These are phyloP conservation scores for Deilephila elpenor DNA, from an alignment of 2,888 invertebrate genomes.

Conservation along the genomic window DNA sequence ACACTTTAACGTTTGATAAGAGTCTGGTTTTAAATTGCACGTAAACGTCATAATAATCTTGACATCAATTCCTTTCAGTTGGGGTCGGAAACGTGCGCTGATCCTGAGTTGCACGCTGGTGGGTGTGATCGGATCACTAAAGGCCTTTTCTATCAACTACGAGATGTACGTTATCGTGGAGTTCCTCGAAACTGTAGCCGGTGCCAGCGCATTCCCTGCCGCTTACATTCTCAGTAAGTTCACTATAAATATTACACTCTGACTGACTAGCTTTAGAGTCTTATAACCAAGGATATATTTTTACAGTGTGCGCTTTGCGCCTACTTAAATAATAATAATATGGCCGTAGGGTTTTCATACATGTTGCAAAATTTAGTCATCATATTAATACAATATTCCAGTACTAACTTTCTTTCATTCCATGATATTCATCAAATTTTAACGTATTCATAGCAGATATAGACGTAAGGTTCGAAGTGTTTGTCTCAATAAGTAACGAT, in stretches of 20 bases:
- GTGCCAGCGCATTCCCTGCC: conserved; percentile 84
- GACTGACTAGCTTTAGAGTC: no score
- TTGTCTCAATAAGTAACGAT: no score
- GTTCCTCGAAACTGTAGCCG: conserved; percentile 84
- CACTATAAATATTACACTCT: neutral
- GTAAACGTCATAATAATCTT: neutral
- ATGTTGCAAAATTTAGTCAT: no score
- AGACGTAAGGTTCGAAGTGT: neutral
- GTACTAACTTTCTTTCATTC: no score
- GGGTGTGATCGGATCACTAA: conserved; percentile 79
- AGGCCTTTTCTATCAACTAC: conserved; percentile 85
- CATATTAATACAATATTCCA: no score
- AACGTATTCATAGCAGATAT: neutral
- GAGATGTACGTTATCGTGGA: conserved; percentile 84
- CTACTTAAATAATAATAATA: no score
- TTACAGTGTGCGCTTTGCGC: no score
- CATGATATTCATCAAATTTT: no score
- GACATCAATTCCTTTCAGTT: conserved; percentile 50
- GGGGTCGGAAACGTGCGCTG: conserved; percentile 75
- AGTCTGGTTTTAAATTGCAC: no score
- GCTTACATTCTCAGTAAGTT: conserved; percentile 81
- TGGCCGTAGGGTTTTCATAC: no score
- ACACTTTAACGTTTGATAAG: no score
- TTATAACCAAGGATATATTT: no score
- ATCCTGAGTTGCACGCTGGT: conserved; percentile 72